Base-by-base conservation (phyloP, 2,797 vertebrate genomes). In the Uromys caudimaculatus region DNA sequence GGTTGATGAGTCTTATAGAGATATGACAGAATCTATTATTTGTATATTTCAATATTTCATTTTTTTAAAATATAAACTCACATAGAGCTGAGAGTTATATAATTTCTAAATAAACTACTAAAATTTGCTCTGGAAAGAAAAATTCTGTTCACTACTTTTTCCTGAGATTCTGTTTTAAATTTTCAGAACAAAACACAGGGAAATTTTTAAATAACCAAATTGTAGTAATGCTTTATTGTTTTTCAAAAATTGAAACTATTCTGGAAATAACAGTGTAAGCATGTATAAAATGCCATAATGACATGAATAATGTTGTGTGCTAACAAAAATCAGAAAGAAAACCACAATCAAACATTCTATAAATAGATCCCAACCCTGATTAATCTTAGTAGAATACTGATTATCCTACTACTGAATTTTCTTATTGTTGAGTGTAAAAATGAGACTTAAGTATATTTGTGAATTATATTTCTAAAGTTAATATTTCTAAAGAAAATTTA, bases 201-300 rank as follows among this genome's bases (percentile, higher is more conserved):
- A 91, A 71, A 82, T 84, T 47, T 92, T 12, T 27, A 92, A 90
- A 58, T 78, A 29, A 93, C 41, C 86, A 41, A 90, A 76, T 69
- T 64, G 0, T 86, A 86, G 73, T n/a, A 77, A 64, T 71, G 2
- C 27, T 50, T 94, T 82, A 47, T 50, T 67, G 14, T 60, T 62
- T 41, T 27, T 90, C 1, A 93, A 78, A 93, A 54, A 79, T 12
- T 6, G 10, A 75, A 35, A 12, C 1, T 60, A 44, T 82, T 95
- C 94, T n/a, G 24, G 35, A 89, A 87, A 71, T 50, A 73, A 90
- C 64, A 87, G 32, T 86, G 12, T 32, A 87, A 38, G 5, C 9
- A 69, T n/a, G 23, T 27, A 54, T 73, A 71, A 87, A 86, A 71
- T 54, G 21, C 14, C 50, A 29, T 71, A 54, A 24, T 71, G 1